These are phyloP conservation scores for Diplazon laetatorius DNA, from an alignment of 2,888 invertebrate genomes.

Conservation along the genomic window DNA sequence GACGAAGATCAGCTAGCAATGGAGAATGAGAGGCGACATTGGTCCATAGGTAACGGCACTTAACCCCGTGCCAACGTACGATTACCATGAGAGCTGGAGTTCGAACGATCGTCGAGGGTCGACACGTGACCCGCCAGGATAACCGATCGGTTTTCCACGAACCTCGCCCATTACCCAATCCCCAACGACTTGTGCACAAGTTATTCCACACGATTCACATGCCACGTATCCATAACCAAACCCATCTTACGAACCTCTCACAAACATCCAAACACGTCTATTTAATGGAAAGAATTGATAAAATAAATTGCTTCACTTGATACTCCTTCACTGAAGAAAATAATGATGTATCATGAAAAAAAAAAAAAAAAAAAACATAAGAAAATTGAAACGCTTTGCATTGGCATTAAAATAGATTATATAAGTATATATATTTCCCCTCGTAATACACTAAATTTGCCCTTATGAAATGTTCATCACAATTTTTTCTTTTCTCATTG, in stretches of 20 bases:
- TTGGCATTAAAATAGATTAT: too few species aligned
- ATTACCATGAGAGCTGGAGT: constrained; percentile 74
- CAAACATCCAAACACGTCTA: neutral
- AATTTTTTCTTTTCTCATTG: too few species aligned
- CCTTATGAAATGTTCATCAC: too few species aligned
- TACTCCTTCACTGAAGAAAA: too few species aligned
- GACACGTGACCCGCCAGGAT: constrained; percentile 70
- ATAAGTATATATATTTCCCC: too few species aligned
- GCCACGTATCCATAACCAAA: constrained; percentile 7
- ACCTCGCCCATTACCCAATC: constrained; percentile 71
- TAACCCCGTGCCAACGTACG: constrained; percentile 72
- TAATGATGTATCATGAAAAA: too few species aligned
- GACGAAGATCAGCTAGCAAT: constrained; percentile 45
- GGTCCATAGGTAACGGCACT: constrained; percentile 71
- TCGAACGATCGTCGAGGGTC: constrained; percentile 65
- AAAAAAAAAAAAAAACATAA: too few species aligned
- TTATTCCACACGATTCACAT: constrained; percentile 30
- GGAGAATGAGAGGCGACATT: constrained; percentile 45
- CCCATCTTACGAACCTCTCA: constrained; percentile 11
- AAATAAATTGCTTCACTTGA: too few species aligned
- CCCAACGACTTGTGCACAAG: constrained; percentile 43
- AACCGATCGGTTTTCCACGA: constrained; percentile 69
- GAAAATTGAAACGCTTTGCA: too few species aligned
- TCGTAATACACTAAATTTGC: too few species aligned
- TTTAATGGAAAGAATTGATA: too few species aligned